These are phyloP conservation scores for Drosophila sp. DNA, from an alignment of 1,140 invertebrate genomes.

Conservation along the genomic window DNA sequence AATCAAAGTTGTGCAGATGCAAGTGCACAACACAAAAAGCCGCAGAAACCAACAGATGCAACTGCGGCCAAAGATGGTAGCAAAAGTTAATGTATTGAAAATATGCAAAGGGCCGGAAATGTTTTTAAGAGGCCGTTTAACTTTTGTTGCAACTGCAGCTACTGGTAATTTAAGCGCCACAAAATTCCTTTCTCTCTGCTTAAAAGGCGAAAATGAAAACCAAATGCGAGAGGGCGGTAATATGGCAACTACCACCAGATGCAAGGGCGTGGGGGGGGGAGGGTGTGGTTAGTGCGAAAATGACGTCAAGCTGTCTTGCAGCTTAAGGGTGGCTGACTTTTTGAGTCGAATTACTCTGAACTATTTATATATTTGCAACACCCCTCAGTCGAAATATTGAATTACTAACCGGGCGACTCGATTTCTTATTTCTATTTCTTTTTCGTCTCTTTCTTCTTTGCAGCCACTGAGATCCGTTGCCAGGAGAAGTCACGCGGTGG, in stretches of 20 bases:
- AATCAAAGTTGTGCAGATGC: conserved; percentile 49
- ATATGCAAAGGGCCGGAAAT: conserved; percentile 4
- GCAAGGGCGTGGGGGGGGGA: too few relatives aligned
- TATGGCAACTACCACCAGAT: too few relatives aligned
- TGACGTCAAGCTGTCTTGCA: conserved; percentile 34
- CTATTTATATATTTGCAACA: conserved; percentile 15
- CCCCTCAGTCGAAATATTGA: conserved; percentile 57
- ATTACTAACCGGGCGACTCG: conserved; percentile 42
- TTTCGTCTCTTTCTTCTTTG: conserved; percentile 48
- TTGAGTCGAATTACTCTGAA: conserved; percentile 13
- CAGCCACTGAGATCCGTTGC: conserved; percentile 94
- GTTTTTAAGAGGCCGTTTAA: conserved; percentile 13
- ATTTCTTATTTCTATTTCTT: background rate
- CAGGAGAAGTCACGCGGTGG: conserved; percentile 95
- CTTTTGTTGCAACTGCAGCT: background rate
- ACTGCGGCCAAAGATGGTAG: conserved; percentile 25
- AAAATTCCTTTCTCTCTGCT: background rate
- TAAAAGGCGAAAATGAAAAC: background rate
- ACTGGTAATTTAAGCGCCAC: conserved; percentile 6
- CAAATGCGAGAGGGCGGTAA: background rate
- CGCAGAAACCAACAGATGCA: conserved; percentile 18
- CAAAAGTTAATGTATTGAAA: conserved; percentile 59
- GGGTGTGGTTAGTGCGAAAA: conserved; percentile 1
- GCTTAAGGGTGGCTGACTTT: conserved; percentile 29
- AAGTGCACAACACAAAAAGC: too few relatives aligned